Evolutionary conservation across 2,113 vertebrate species (phyloP), one percentile per base, ranked within the genome.

Genomic region (Ophiodon elongatus): DNA sequence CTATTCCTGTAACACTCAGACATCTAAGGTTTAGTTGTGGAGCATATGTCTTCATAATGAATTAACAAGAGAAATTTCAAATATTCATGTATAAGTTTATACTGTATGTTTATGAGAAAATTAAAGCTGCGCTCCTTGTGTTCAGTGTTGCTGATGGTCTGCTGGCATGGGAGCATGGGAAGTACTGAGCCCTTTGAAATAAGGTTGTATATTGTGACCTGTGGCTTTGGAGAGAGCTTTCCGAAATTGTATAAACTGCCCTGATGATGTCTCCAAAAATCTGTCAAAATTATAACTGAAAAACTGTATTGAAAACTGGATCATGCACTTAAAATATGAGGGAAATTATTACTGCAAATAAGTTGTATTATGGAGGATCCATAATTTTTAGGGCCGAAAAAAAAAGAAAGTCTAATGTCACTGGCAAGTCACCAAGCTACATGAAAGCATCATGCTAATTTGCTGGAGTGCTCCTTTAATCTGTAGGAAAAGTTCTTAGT

Each of bases 1-100:
- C 63, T 73, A n/a, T 84, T 87, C 25, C 47, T 11, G 37, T 71
- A 66, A 10, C 39, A 76, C 41, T 52, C 11, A 78, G 23, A 56
- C 23, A 57, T 11, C 11, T 56, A 17, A 6, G 21, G 47, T 43
- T 65, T 69, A 72, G 15, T 19, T 54, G 31, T 35, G 72, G n/a
- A 39, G 57, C 52, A 21, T 33, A 6, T 37, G 35, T 73, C 17
- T 25, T 59, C 15, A 59, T 59, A 29, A 59, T 29, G 21, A 52
- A 52, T 29, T 29, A 59, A 59, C 27, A 8, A 21, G 21, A n/a
- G 14, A 35, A 29, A 63, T 33, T 14, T 29, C 31, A 35, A 43
- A 27, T 27, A 29, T 50, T 64, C 13, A 64, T 27, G 29, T 27
- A 13, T 35, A 41, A 11, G n/a, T 56, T 52, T 37, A 25, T 31